Conservation (phyloP, 2,797 vertebrate genomes). For the Emydoidea blandingii region DNA sequence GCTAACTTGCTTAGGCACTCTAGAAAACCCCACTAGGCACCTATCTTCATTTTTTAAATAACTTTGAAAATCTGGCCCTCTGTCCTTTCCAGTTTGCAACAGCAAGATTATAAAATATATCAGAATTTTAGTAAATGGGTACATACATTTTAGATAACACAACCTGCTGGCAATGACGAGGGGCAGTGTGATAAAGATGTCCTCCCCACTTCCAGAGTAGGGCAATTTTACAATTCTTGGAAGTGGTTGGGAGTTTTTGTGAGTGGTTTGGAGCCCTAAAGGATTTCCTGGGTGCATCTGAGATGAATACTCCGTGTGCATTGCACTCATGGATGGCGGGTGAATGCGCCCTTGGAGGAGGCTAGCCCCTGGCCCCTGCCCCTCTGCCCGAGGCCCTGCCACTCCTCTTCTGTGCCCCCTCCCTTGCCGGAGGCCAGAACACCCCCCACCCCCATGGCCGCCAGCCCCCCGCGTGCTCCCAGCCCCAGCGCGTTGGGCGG, state of each 20-base stretch:
- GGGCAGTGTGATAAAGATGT: background rate
- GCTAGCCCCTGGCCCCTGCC: too few relatives aligned
- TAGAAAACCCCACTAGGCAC: background rate
- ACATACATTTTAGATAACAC: background rate
- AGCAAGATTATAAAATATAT: background rate
- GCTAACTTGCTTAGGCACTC: background rate
- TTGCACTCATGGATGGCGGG: background rate
- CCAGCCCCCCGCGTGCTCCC: too few relatives aligned
- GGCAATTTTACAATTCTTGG: background rate
- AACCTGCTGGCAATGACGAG: background rate
- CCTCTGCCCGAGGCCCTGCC: background rate
- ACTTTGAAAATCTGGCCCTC: background rate
- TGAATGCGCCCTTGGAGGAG: too few relatives aligned
- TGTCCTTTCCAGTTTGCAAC: background rate
- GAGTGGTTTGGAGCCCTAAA: slow-evolving; percentile 3
- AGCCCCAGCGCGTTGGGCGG: too few relatives aligned
- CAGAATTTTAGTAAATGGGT: background rate
- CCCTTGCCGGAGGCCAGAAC: too few relatives aligned
- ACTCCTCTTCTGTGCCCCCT: too few relatives aligned
- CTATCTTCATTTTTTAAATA: background rate
- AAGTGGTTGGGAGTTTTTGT: background rate
- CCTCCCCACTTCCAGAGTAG: background rate
- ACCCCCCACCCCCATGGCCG: too few relatives aligned
- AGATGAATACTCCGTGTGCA: background rate
- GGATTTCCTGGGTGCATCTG: background rate